Percentiles rank a stretch among this genome's conserved stretches.
Conservation (phyloP, 1,140 invertebrate species). For the Procambarus virginalis region DNA sequence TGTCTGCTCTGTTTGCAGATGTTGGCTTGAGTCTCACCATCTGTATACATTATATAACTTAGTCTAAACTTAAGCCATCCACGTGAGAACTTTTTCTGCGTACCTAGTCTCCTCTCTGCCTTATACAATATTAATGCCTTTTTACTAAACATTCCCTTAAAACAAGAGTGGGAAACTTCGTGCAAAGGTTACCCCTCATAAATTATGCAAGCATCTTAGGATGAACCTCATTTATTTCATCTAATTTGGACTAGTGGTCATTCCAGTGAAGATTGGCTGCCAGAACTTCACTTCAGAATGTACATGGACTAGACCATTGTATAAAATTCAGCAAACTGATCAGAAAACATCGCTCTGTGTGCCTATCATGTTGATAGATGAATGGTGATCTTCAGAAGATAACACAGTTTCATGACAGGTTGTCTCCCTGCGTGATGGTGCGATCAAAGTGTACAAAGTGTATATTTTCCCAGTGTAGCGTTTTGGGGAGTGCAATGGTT, state of each 20-base stretch:
- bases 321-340: not conserved
- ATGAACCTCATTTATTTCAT: not conserved
- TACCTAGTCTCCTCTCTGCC: not conserved
- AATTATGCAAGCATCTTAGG: not conserved
- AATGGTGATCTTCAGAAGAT: not conserved
- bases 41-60: not conserved
- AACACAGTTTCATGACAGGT: not conserved
- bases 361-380: conserved; percentile 1
- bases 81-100: not conserved
- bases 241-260: not conserved
- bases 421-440: not conserved
- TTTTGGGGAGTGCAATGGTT: not conserved
- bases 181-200: not conserved
- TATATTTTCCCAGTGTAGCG: not conserved
- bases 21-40: not conserved
- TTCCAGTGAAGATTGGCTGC: not conserved
- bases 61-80: not conserved
- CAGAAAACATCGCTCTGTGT: not conserved
- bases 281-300: not conserved
- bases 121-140: not conserved
- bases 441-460: conserved; percentile 10
- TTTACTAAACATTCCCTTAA: conserved; percentile 5
- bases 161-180: not conserved
- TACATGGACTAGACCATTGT: not conserved
- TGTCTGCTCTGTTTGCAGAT: not conserved